phyloP scores from a whole-genome alignment of 1,140 invertebrate species.

The Leucophenga varia region DNA sequence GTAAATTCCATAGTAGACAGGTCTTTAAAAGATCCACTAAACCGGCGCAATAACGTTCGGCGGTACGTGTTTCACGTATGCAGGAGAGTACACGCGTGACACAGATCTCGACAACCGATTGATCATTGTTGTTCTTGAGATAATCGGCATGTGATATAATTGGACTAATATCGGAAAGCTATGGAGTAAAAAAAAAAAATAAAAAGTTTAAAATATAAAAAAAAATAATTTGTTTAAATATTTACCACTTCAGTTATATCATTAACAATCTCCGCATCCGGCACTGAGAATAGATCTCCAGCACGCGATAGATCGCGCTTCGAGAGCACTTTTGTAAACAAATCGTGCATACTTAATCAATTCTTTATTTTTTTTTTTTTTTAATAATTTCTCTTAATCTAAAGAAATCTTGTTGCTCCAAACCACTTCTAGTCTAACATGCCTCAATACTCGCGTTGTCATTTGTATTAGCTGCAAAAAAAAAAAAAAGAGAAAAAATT shows the following conservation, averaged over 20 bases:
- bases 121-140: constrained; percentile 83
- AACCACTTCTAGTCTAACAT: no score
- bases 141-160: constrained; percentile 81
- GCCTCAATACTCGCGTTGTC: constrained; percentile 16
- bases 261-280: constrained; percentile 81
- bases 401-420: background rate
- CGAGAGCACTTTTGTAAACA: constrained; percentile 83
- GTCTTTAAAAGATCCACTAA: constrained; percentile 82
- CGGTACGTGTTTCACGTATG: constrained; percentile 84
- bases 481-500: background rate
- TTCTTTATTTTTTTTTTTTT: constrained; percentile 1
- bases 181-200: constrained; percentile 29
- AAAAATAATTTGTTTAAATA: constrained; percentile 16
- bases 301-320: constrained; percentile 86
- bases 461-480: constrained; percentile 28
- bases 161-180: constrained; percentile 73
- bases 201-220: no score
- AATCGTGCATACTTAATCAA: constrained; percentile 78
- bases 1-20: constrained; percentile 84
- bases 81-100: constrained; percentile 85
- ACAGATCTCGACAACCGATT: constrained; percentile 91
- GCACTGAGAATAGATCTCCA: constrained; percentile 86
- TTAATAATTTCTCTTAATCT: background rate
- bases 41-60: constrained; percentile 81
- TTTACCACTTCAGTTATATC: constrained; percentile 82